These are phyloP conservation scores for Tribolium madens DNA, from an alignment of 1,140 invertebrate species.

Conservation along the genomic window DNA sequence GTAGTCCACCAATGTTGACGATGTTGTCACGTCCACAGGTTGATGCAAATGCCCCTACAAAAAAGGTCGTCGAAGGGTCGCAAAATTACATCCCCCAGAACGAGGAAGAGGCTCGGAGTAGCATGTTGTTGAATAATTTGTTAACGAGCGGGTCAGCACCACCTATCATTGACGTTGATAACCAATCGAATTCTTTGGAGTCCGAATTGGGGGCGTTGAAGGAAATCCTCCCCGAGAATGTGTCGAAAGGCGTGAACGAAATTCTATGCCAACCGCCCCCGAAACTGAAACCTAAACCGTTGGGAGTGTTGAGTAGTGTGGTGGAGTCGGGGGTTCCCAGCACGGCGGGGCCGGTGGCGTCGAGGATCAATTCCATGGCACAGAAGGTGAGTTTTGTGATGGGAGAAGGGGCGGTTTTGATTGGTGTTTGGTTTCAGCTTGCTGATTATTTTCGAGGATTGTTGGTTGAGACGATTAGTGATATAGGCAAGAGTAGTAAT, in stretches of 20 bases:
- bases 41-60: neutral
- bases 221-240: slow-evolving; percentile 58
- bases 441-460: slow-evolving; percentile 70
- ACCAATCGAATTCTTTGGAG: neutral
- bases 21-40: slow-evolving; percentile 3
- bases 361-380: slow-evolving; percentile 66
- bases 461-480: slow-evolving; percentile 71
- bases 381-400: slow-evolving; percentile 64
- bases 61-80: slow-evolving; percentile 25
- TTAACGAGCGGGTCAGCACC: neutral
- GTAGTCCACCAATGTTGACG: slow-evolving; percentile 29
- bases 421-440: slow-evolving; percentile 63
- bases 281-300: slow-evolving; percentile 64
- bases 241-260: slow-evolving; percentile 63
- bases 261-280: slow-evolving; percentile 64
- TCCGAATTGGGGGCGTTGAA: slow-evolving; percentile 55
- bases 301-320: slow-evolving; percentile 63
- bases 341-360: slow-evolving; percentile 65
- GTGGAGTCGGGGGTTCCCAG: slow-evolving; percentile 64
- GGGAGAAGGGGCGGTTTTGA: too few relatives aligned
- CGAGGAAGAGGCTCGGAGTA: slow-evolving; percentile 25
- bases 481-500: slow-evolving; percentile 67
- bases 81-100: slow-evolving; percentile 55
- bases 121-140: slow-evolving; percentile 30
- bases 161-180: slow-evolving; percentile 4